Evolutionary conservation across 1,140 invertebrate species (phyloP).

Genomic region (Meteorus sp.): DNA sequence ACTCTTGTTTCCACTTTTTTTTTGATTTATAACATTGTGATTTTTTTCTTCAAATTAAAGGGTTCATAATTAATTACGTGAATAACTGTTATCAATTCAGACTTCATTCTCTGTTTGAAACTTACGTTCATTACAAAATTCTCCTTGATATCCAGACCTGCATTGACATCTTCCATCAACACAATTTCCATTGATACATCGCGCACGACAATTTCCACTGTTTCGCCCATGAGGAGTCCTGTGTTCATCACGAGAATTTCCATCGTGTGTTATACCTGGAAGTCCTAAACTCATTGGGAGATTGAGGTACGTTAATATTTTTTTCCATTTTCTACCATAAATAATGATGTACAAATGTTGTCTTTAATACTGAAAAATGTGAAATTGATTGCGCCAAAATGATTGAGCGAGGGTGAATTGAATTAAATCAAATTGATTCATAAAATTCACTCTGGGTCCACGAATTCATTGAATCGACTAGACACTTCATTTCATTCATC

Average conservation of each 20-base stretch:
- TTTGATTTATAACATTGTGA: too few relatives aligned
- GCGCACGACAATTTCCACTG: constrained; percentile 62
- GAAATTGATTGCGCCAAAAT: too few relatives aligned
- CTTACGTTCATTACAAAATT: constrained; percentile 80
- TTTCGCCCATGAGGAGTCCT: constrained; percentile 45
- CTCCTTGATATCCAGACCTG: constrained; percentile 72
- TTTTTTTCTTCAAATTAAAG: too few relatives aligned
- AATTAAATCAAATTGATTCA: too few relatives aligned
- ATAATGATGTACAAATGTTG: too few relatives aligned
- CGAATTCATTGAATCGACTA: constrained; percentile 12
- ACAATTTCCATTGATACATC: constrained; percentile 79
- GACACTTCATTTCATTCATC: constrained; percentile 10
- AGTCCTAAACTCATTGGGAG: constrained; percentile 8
- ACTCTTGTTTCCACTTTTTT: too few relatives aligned
- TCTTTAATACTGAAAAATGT: too few relatives aligned
- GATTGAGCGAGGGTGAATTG: too few relatives aligned
- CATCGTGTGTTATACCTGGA: not conserved
- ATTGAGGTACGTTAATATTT: not conserved
- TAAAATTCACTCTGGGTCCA: not conserved
- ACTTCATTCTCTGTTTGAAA: too few relatives aligned
- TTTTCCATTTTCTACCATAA: too few relatives aligned
- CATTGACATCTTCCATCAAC: constrained; percentile 73
- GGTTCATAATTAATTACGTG: too few relatives aligned
- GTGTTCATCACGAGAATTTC: not conserved
- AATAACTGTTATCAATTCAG: too few relatives aligned